Base-by-base conservation (phyloP, 2,888 invertebrate genomes). In the Flabesymbios commensalis region DNA sequence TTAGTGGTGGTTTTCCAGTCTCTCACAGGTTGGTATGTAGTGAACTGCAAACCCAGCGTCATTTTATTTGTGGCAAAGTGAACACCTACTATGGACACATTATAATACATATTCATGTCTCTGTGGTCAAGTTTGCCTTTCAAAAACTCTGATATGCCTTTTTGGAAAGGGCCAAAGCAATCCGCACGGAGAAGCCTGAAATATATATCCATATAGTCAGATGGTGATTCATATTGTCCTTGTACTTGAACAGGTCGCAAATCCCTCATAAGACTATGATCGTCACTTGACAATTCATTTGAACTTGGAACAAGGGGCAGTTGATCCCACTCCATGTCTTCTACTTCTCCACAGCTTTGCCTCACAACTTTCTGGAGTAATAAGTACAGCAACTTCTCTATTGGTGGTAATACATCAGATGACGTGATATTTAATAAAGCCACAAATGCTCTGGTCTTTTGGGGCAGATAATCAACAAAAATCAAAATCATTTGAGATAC, bases 111-210 rank as follows among this genome's bases (percentile, higher is more conserved):
- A 29, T 61, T 59, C 67, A 66, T 66, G 47, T 66, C 67, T 33
- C 67, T 28, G 1, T 31, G 29, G 39, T 66, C 67, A 2, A 66
- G 45, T n/a, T 42, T 52, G 14, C 61, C 64, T 19, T 33, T 31
- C 22, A 61, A 36, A 10, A 55, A 53, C 10, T 45, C 55, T 14
- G 29, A 32, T 3, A 59, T 39, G n/a, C 64, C 59, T 19, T 42
- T 45, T 17, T 43, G 19, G 7, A 66, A 26, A 29, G 42, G 33
- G 24, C 32, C 28, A 49, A 66, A 65, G 24, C 67, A 66, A 36
- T 66, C 67, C n/a, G 58, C 51, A 2, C 67, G 48, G 14, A 66
- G 47, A 4, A 66, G 56, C 24, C 67, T 52, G 32, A 65, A 65
- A 32, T 65, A 63, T n/a, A 48, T 57, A 29, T 65, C 65, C 24